phyloP scores from a whole-genome alignment of 2,888 invertebrate species.

The Oscheius onirici region DNA sequence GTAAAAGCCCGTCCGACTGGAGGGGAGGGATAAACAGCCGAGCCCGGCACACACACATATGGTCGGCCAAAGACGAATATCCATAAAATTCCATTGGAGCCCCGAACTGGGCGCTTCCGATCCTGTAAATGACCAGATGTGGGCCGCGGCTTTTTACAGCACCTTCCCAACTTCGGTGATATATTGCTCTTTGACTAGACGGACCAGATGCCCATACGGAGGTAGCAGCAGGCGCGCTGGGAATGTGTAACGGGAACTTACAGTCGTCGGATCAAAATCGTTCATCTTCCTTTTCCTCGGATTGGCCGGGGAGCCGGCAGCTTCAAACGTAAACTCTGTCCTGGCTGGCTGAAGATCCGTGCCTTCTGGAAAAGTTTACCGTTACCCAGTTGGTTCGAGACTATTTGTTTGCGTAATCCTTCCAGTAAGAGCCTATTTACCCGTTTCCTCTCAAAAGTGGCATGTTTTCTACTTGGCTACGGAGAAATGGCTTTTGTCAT shows the following conservation, averaged over 20 bases:
- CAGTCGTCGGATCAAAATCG: conserved; percentile 35
- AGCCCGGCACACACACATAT: conserved; percentile 20
- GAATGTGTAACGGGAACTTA: conserved; percentile 32
- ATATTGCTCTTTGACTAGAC: conserved; percentile 1
- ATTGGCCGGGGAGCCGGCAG: conserved; percentile 45
- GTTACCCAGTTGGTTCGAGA: too few relatives aligned
- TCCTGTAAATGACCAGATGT: conserved; percentile 31
- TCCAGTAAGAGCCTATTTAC: conserved; percentile 14
- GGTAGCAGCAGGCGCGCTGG: not conserved
- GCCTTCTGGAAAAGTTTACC: conserved; percentile 34
- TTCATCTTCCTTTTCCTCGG: conserved; percentile 59
- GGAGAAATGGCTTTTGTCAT: not conserved
- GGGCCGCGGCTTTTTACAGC: conserved; percentile 6
- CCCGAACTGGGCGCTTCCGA: not conserved
- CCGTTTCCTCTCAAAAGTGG: not conserved
- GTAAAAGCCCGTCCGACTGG: conserved; percentile 27
- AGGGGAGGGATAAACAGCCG: conserved; percentile 21
- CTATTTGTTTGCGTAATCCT: conserved; percentile 11
- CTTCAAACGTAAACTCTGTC: conserved; percentile 70
- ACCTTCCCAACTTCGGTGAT: conserved; percentile 20
- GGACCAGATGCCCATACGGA: conserved; percentile 19
- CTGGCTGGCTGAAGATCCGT: conserved; percentile 44
- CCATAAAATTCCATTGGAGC: conserved; percentile 26
- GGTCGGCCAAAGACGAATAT: conserved; percentile 13
- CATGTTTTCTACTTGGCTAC: not conserved